Percentiles rank a stretch among this genome's conserved stretches.
phyloP scores from a whole-genome alignment of 2,113 vertebrate genomes.

The Variabilichromis moorii region DNA sequence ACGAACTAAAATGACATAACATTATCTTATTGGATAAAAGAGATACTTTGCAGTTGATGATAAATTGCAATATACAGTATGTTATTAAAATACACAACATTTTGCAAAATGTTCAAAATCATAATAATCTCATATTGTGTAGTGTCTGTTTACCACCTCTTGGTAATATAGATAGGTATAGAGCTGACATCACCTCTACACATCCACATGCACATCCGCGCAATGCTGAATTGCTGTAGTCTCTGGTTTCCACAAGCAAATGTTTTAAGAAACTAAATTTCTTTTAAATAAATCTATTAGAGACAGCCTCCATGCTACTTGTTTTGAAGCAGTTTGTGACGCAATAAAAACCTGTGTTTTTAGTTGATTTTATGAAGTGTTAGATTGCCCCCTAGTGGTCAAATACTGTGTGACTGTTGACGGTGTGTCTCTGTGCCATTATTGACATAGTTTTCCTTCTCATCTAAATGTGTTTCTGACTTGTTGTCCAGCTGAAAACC shows the following conservation, averaged over 20 bases:
- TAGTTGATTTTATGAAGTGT: not conserved
- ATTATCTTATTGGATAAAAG: not conserved
- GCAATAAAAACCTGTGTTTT: not conserved
- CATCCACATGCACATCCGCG: not conserved
- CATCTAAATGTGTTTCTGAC: not conserved
- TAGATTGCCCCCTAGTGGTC: conserved; percentile 32
- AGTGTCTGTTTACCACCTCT: not conserved
- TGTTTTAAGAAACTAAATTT: not conserved
- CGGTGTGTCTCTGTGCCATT: not conserved
- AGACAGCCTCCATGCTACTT: not conserved
- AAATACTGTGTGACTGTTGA: not conserved
- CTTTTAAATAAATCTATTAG: not conserved
- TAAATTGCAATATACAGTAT: not conserved
- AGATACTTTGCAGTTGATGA: not conserved
- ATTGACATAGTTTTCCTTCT: not conserved
- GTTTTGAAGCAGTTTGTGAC: not conserved
- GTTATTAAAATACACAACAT: not conserved
- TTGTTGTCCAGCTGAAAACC: not conserved
- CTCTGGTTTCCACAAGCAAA: not conserved
- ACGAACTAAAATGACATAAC: not conserved
- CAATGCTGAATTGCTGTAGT: not conserved
- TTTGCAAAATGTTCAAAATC: not conserved
- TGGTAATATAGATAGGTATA: not conserved
- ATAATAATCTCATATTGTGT: not conserved
- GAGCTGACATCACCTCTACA: not conserved